A percentile compares a stretch with the other conserved stretches of the same genome.
Evolutionary conservation across 1,140 invertebrate species (phyloP).

Genomic region (Penaeus japonicus): DNA sequence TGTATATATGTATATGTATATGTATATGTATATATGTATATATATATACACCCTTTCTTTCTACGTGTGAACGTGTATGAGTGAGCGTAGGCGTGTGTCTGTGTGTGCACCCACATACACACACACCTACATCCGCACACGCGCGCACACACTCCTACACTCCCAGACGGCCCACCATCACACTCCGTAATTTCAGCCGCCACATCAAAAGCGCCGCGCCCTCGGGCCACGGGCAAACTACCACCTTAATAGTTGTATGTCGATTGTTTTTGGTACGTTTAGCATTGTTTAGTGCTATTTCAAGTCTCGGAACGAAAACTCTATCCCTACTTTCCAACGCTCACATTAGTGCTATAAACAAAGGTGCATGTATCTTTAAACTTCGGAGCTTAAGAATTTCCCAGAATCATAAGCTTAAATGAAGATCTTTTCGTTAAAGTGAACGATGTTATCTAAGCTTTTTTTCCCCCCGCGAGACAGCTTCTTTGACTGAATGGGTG

Average conservation of each 20-base stretch:
- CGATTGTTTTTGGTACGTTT: slow-evolving; percentile 13
- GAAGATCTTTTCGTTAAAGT: too few relatives aligned
- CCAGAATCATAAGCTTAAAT: too few relatives aligned
- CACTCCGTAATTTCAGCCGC: not conserved
- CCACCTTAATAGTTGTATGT: not conserved
- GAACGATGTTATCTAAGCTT: too few relatives aligned
- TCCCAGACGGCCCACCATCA: not conserved
- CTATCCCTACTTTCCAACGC: not conserved
- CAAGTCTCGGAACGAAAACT: not conserved
- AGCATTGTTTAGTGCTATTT: slow-evolving; percentile 7
- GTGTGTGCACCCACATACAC: not conserved
- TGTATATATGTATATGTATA: not conserved
- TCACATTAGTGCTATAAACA: too few relatives aligned
- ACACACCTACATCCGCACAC: not conserved
- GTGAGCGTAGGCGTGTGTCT: too few relatives aligned
- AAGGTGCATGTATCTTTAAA: too few relatives aligned
- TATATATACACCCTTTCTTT: not conserved
- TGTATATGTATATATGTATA: not conserved
- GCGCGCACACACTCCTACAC: not conserved
- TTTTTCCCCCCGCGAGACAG: too few relatives aligned
- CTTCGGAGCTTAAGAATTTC: too few relatives aligned
- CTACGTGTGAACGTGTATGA: too few relatives aligned
- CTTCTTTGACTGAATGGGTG: too few relatives aligned
- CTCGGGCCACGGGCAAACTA: not conserved
- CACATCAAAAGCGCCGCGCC: not conserved